Conservation (phyloP, 1,140 invertebrate genomes). For the Dinothrombium tinctorium region DNA sequence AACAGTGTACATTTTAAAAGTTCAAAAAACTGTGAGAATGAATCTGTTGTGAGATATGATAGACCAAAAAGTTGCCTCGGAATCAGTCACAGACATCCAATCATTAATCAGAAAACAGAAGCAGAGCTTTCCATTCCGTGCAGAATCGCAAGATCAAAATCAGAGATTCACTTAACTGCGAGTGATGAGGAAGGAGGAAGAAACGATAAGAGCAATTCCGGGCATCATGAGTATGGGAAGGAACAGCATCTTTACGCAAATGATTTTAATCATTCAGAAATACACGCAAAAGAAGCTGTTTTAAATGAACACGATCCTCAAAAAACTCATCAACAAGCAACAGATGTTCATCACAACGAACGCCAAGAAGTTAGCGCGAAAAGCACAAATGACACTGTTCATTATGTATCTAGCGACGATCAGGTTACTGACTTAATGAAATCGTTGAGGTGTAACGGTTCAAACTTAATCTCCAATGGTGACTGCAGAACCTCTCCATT, state of each 20-base stretch:
- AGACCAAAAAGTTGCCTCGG: not conserved
- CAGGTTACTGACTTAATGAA: constrained; percentile 2
- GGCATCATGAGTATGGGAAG: too few relatives aligned
- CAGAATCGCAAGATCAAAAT: not conserved
- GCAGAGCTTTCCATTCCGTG: not conserved
- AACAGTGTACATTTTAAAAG: not conserved
- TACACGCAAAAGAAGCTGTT: too few relatives aligned
- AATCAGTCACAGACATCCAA: not conserved
- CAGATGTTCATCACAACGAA: too few relatives aligned
- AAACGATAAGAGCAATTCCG: not conserved
- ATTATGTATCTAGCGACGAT: not conserved
- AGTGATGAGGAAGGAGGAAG: not conserved
- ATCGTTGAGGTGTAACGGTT: not conserved
- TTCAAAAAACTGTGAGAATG: not conserved
- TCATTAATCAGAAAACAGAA: not conserved
- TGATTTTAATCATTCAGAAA: too few relatives aligned
- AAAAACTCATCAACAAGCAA: too few relatives aligned
- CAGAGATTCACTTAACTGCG: constrained; percentile 1
- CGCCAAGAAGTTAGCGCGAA: too few relatives aligned
- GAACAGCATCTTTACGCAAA: too few relatives aligned
- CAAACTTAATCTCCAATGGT: not conserved
- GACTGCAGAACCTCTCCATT: constrained; percentile 3
- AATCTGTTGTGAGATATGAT: not conserved
- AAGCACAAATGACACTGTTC: not conserved
- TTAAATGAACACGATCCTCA: too few relatives aligned